Evolutionary conservation across 2,797 vertebrate genomes (phyloP), one percentile per base, ranked within the genome.

Genomic region (Etheostoma nigrum): DNA sequence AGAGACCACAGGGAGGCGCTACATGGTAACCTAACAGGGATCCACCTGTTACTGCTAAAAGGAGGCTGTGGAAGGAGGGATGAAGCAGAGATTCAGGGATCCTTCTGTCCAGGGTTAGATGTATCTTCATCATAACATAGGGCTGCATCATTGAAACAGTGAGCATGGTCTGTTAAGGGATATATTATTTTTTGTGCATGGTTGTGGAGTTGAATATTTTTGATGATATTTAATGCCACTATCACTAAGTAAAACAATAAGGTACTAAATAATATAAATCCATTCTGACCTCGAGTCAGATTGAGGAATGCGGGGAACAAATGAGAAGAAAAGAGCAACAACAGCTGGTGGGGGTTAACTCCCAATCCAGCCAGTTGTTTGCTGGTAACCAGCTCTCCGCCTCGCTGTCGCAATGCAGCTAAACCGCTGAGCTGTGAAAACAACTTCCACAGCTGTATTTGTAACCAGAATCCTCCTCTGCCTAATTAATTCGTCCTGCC

Each of bases 21-120:
- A 1, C 21, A 7, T 19, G 77, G 2, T 19, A 23, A 70, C 3
- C 2, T 33, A 44, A 33, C 5, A 55, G 16, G 1, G 19, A 67
- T 57, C 78, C 86, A 86, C 70, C 77, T 90, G 90, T 78, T 81
- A 30, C 58, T 21, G 6, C 42, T 30, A 58, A 0, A 14, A 19
- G 23, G n/a, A 72, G 44, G 30, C 25, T 25, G 66, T 72, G 67
- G n/a, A 3, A 15, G 44, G 36, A 45, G 6, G 48, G 60, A 70
- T 61, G 72, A 6, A 45, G 57, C 19, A 52, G 40, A 53, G 27
- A 40, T 40, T 15, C 51, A 52, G 51, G 36, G 36, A 4, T 11
- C 10, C 36, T 40, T 11, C 36, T 40, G 36, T 11, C 36, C 57
- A 76, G 63, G 6, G 16, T 55, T 42, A 27, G 0, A 40, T 47